Base-by-base conservation (phyloP, 2,113 vertebrate species). In the Grammomys surdaster region DNA sequence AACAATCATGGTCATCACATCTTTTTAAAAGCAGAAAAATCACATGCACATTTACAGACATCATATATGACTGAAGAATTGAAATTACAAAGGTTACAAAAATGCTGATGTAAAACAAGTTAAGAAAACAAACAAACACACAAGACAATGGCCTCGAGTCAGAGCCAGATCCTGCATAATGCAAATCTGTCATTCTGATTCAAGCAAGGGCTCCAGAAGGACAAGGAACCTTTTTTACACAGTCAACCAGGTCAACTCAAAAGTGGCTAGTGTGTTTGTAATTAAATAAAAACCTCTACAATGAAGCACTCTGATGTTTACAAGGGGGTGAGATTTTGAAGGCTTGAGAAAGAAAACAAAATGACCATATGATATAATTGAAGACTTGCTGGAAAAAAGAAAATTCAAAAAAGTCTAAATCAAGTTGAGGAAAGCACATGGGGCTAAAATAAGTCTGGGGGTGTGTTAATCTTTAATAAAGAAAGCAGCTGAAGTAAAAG, bases 351-450 rank as follows among this genome's bases (percentile, higher is more conserved):
- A 76, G 10, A 63, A 87, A 90, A 56, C 14, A 51, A 36, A 84
- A 54, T 40, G 16, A 89, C 28, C 73, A 40, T 82, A 56, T 48
- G 76, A 69, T 24, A 73, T 78, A 91, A 93, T 4, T 43, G 14
- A 90, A 90, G 48, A 8, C 86, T 17, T 60, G 22, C 13, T 87
- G 60, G 16, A 17, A 5, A 89, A 96, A 86, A 89, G n/a, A 76
- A 86, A 36, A 76, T 84, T 88, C 40, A 78, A 85, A 90, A 93
- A 90, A 76, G 76, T 87, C 17, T 16, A 54, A 67, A 84, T 48
- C 10, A 89, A n/a, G 33, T 16, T 56, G 58, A 56, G 48, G 70
- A 81, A 94, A 92, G 58, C 31, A 90, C 28, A 20, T 90, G 28
- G 63, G 70, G 58, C 9, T 43, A 82, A 77, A 87, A 54, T 33